Evolutionary conservation across 2,113 vertebrate genomes (phyloP).

Genomic region (Trichomycterus rosablanca): DNA sequence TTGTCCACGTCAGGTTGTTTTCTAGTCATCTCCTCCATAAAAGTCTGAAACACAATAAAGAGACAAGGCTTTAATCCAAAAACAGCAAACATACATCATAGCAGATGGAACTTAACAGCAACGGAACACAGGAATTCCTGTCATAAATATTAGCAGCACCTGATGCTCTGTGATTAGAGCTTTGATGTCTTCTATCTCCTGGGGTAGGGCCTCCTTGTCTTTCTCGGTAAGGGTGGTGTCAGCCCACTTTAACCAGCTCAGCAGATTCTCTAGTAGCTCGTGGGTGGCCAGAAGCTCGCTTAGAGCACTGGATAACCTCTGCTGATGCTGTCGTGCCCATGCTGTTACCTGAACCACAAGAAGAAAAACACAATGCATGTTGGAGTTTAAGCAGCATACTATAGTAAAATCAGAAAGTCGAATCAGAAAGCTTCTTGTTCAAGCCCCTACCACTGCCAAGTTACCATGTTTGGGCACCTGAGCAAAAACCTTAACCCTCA

Average conservation of each 20-base stretch:
- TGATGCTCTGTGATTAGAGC: conserved; percentile 91
- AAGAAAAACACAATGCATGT: conserved; percentile 17
- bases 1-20: conserved; percentile 98
- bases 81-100: background rate
- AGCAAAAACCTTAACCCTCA: too few relatives aligned
- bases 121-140: background rate
- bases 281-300: conserved; percentile 82
- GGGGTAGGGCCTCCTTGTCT: conserved; percentile 85
- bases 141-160: conserved; percentile 58
- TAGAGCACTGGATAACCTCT: conserved; percentile 82
- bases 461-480: too few relatives aligned
- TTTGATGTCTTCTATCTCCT: conserved; percentile 93
- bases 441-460: too few relatives aligned
- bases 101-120: background rate
- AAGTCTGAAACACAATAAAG: conserved; percentile 64
- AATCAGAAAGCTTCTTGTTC: too few relatives aligned
- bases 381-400: too few relatives aligned
- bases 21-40: conserved; percentile 99
- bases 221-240: conserved; percentile 86
- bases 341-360: conserved; percentile 77
- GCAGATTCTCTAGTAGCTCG: conserved; percentile 85
- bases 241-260: conserved; percentile 93
- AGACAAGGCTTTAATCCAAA: background rate
- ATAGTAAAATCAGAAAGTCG: too few relatives aligned
- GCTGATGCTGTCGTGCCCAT: conserved; percentile 93